Evolutionary conservation across 2,888 invertebrate species (phyloP).

Genomic region (Conistra vaccinii): DNA sequence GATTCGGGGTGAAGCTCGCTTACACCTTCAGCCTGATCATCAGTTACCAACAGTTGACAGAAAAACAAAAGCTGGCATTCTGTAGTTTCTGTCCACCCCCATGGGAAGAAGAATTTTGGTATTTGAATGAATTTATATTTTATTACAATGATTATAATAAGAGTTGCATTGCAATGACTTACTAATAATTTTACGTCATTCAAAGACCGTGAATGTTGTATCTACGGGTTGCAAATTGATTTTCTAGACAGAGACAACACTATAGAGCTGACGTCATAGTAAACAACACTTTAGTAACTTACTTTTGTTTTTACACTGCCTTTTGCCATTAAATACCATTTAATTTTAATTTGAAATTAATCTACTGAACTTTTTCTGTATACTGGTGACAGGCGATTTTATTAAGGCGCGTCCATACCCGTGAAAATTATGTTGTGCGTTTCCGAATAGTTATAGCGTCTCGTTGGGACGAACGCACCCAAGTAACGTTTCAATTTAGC

Average conservation of each 20-base stretch:
- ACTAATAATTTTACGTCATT: not conserved
- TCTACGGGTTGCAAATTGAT: not conserved
- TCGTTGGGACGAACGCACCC: not conserved
- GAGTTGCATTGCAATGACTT: not conserved
- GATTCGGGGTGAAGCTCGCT: too few relatives aligned
- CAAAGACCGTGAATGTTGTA: not conserved
- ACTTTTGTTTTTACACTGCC: not conserved
- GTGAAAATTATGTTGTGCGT: not conserved
- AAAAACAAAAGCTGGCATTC: not conserved
- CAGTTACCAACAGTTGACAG: too few relatives aligned
- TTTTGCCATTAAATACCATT: not conserved
- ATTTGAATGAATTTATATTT: too few relatives aligned
- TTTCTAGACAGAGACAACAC: not conserved
- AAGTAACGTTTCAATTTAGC: not conserved
- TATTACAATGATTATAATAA: too few relatives aligned
- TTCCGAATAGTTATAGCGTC: not conserved
- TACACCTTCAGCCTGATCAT: too few relatives aligned
- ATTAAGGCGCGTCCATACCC: not conserved
- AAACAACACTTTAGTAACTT: not conserved
- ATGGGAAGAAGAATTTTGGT: not conserved
- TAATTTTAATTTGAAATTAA: slow-evolving; percentile 10
- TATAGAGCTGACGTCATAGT: not conserved
- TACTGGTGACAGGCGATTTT: not conserved
- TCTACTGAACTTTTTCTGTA: slow-evolving; percentile 50
- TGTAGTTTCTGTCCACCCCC: not conserved